Base-by-base conservation (phyloP, 2,113 vertebrate species). In the Leiothrix lutea region DNA sequence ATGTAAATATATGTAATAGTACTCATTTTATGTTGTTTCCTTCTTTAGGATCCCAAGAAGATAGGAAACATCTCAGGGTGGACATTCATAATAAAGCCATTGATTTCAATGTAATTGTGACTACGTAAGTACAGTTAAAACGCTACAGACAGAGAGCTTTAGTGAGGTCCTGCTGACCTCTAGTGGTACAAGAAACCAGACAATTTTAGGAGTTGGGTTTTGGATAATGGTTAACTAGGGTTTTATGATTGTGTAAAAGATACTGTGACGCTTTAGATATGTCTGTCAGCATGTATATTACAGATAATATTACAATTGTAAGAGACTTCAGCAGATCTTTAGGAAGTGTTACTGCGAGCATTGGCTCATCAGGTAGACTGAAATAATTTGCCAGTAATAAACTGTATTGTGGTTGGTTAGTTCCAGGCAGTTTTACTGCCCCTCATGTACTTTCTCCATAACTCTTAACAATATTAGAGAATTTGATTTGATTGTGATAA, bases 51-150 rank as follows among this genome's bases (percentile, higher is more conserved):
- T 99, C 99, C 83, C 97, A 98, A 69, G 99, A 99, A 95, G 99
- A 99, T 23, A 98, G 99, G 58, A 98, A 97, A 90, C 98, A 98
- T 94, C 98, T 99, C 95, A 98, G 98, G 92, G 97, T 98, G 33
- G 98, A 99, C 81, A 99, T 99, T 95, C 98, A 98, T 85, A 98
- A 97, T 95, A 97, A 95, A 86, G 96, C 88, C 4, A 91, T 98
- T 28, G 98, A 99, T 25, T 99, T 99, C 80, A 98, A 99, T 83
- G 98, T 99, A 80, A 99, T 99, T 40, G 96, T 99, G 69, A 99
- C 99, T 54, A 99, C 99, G 99, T 99, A 97, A 99, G 99, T 99
- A 79, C 35, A 56, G 31, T 80, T n/a, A 21, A 42, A 60, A 36
- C 33, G 2, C 8, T 36, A 13, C 14, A 20, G 14, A 45, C 5